These are phyloP conservation scores for Sciurus carolinensis DNA, from an alignment of 2,797 vertebrate species.

Conservation along the genomic window DNA sequence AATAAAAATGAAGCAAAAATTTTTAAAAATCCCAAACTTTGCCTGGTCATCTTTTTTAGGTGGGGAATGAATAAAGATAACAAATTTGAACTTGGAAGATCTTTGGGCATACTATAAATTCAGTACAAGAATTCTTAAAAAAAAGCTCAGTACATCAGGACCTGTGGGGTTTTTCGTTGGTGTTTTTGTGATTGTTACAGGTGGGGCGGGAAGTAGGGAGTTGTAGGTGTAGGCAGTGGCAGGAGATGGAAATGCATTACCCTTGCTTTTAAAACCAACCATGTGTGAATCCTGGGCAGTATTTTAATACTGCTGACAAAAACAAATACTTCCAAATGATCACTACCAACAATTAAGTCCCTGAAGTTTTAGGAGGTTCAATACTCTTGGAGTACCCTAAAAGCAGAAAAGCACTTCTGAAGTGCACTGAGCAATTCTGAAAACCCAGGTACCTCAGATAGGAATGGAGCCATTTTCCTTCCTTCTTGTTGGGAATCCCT, in stretches of 20 bases:
- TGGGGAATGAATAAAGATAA: conserved; percentile 57
- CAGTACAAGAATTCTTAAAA: neutral
- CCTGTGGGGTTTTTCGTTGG: neutral
- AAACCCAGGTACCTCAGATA: neutral
- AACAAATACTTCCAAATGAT: conserved; percentile 30
- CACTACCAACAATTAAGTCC: neutral
- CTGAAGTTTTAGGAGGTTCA: neutral
- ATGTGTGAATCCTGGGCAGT: neutral
- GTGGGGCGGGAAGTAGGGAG: too few relatives aligned
- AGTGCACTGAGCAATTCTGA: neutral
- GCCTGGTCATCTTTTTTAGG: neutral
- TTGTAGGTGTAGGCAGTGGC: neutral
- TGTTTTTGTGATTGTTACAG: neutral
- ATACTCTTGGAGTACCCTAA: neutral
- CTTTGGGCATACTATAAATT: conserved; percentile 27
- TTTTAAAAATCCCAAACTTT: neutral
- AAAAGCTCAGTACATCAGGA: neutral
- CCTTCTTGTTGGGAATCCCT: conserved; percentile 27
- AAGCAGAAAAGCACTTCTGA: neutral
- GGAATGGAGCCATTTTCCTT: conserved; percentile 39
- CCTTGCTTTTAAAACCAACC: neutral
- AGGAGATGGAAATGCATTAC: neutral
- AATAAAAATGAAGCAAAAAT: conserved; percentile 56
- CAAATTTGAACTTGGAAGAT: conserved; percentile 55
- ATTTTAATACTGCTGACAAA: conserved; percentile 40